phyloP scores from a whole-genome alignment of 2,113 vertebrate species.

The Mormoops blainvillei region DNA sequence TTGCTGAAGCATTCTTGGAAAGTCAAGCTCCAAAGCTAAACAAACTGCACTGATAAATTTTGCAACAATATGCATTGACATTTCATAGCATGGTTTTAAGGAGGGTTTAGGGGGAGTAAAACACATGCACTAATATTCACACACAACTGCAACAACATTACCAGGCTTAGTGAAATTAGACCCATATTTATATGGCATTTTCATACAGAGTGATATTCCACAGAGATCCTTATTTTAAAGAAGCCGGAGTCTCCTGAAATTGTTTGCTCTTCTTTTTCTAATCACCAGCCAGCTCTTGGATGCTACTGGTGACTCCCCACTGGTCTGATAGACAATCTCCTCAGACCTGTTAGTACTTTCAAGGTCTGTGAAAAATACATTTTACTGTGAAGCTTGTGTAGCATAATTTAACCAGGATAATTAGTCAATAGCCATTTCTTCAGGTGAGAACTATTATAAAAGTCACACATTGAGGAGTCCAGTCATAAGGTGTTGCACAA shows the following conservation, averaged over 20 bases:
- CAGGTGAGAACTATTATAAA: neutral
- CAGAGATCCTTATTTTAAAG: neutral
- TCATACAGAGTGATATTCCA: neutral
- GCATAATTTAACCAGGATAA: neutral
- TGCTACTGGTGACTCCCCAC: neutral
- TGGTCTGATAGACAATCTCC: neutral
- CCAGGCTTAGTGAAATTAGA: neutral
- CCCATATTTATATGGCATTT: neutral
- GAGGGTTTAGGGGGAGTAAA: neutral
- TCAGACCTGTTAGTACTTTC: neutral
- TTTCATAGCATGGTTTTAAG: neutral
- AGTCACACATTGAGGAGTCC: neutral
- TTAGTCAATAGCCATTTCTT: neutral
- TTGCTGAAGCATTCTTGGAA: conserved; percentile 44
- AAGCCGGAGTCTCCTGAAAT: neutral
- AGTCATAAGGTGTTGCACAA: neutral
- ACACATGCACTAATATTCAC: neutral
- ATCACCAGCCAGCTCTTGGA: neutral
- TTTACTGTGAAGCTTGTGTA: neutral
- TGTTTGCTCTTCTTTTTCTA: neutral
- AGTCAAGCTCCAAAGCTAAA: conserved; percentile 31
- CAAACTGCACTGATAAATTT: neutral
- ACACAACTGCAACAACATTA: neutral
- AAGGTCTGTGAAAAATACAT: neutral
- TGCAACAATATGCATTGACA: neutral